Evolutionary conservation across 2,888 invertebrate species (phyloP).

Genomic region (Aphodius sticticus): DNA sequence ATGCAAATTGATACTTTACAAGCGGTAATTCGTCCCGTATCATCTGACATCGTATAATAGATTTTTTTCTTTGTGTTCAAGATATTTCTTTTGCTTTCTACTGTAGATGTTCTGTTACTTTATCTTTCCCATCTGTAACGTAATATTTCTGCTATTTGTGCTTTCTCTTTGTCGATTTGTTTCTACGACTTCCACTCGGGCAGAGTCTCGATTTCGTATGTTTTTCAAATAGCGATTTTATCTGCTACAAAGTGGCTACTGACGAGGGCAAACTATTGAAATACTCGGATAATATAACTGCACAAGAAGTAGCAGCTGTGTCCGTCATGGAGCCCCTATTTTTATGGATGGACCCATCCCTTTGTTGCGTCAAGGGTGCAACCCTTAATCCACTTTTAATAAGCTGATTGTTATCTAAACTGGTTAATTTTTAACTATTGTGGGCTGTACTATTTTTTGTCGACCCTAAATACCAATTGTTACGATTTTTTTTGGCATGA

Average conservation of each 20-base stretch:
- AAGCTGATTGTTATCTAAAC: slow-evolving; percentile 4
- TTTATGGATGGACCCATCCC: neutral
- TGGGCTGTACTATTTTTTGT: neutral
- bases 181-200: neutral
- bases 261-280: neutral
- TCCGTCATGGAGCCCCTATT: neutral
- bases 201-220: neutral
- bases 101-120: neutral
- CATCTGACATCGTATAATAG: neutral
- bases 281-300: neutral
- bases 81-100: neutral
- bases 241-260: neutral
- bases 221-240: neutral
- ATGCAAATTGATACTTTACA: slow-evolving; percentile 4
- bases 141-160: neutral
- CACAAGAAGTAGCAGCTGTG: neutral
- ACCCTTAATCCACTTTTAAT: neutral
- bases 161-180: neutral
- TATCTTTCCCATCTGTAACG: neutral
- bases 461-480: neutral
- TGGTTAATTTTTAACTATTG: neutral
- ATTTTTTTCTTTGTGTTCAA: neutral
- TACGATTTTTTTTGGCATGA: too few relatives aligned
- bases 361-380: neutral
- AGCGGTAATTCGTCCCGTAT: neutral